Base-by-base conservation (phyloP, 2,888 invertebrate species). In the Altica lythri region DNA sequence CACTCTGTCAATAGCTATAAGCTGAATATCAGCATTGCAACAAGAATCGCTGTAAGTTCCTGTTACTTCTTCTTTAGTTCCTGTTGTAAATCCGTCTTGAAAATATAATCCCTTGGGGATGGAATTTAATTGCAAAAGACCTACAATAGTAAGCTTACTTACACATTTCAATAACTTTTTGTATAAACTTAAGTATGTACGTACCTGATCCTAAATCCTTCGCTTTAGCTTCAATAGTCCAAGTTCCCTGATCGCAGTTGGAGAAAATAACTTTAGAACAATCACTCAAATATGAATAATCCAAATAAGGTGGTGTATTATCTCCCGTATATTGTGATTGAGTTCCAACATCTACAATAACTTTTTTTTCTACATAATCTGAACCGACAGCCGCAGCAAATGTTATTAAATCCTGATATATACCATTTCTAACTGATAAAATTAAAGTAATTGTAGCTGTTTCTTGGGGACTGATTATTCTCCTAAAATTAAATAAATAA, bases 21-120 rank as follows among this genome's bases (percentile, higher is more conserved):
- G 73, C 27, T 86, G 78, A 0, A 89, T 80, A 43, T 83, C 79
- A 0, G 87, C 84, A 4, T 85, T 80, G 70, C 90, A 92, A 70
- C 91, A 92, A 0, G 85, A 86, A 0, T 87, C 83, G 12, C 85
- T 79, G 70, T 88, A 90, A 2, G 82, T 81, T 1, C 87, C 86
- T 9, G 77, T 77, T 1, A 90, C 81, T 22, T 84, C 80, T 19
- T 85, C 84, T 19, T 81, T 81, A 0, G 86, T 84, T 1, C 91
- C 91, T 0, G 87, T 78, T 5, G 83, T 80, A 69, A 86, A 90
- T 18, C 79, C 81, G 30, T 80, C 78, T 19, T 81, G 80, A 64
- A 88, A 82, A 38, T 81, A 77, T 19, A 90, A 65, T 0, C 88
- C 88, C 12, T 77, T 66, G 0, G 86, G 86, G 1, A 78, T 77